Conservation (phyloP, 2,113 vertebrate species). For the Lepus europaeus region DNA sequence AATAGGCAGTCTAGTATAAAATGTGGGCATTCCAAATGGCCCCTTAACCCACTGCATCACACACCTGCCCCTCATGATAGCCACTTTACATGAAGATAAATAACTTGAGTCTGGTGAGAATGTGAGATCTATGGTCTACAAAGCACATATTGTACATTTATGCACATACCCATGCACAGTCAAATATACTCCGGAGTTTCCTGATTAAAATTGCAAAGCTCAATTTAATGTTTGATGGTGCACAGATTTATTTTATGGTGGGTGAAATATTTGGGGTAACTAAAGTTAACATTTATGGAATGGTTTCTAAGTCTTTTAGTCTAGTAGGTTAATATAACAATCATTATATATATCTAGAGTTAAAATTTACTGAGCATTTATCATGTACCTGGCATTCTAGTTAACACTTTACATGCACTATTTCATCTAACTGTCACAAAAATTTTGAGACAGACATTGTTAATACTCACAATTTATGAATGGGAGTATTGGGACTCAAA, state of each 20-base stretch:
- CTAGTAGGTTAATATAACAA: not conserved
- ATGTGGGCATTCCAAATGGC: no score
- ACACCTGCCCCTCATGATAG: not conserved
- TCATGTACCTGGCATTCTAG: not conserved
- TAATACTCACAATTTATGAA: not conserved
- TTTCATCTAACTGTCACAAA: slow-evolving; percentile 10
- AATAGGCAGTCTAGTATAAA: no score
- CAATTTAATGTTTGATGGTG: not conserved
- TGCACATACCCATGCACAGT: accelerated
- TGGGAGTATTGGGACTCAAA: not conserved
- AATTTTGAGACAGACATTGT: not conserved
- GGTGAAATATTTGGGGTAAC: not conserved
- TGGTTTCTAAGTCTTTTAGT: not conserved
- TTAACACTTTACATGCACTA: not conserved
- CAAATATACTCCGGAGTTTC: not conserved
- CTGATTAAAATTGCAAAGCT: not conserved
- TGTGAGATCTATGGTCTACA: not conserved
- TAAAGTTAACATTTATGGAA: not conserved
- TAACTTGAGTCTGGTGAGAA: not conserved
- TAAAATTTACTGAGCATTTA: not conserved
- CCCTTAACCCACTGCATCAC: no score
- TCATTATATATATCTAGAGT: not conserved
- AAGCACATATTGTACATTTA: not conserved
- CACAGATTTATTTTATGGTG: not conserved
- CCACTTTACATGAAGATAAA: slow-evolving; percentile 33